Conservation (phyloP, 1,140 invertebrate genomes). For the Dreissena polymorpha region DNA sequence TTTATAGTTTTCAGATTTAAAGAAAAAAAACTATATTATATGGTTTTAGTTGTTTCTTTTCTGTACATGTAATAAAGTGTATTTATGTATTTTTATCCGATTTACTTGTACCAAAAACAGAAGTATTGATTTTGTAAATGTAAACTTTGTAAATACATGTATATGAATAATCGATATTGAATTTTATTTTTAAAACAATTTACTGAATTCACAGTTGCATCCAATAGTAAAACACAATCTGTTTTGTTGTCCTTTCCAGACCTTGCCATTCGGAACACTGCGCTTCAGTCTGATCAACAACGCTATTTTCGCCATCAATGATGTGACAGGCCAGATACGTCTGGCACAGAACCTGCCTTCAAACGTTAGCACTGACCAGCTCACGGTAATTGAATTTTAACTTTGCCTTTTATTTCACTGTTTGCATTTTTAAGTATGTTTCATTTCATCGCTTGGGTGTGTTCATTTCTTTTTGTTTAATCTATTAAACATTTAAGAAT, state of each 20-base stretch:
- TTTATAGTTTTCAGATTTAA: no score
- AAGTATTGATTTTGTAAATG: no score
- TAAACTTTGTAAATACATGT: no score
- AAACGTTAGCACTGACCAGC: not conserved
- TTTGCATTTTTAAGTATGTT: no score
- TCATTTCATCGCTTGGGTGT: not conserved
- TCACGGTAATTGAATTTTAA: constrained; percentile 10
- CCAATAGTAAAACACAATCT: not conserved
- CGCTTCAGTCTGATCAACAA: constrained; percentile 4
- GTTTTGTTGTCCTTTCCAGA: constrained; percentile 50
- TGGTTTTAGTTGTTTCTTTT: no score
- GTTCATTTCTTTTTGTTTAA: constrained; percentile 1
- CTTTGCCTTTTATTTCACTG: no score
- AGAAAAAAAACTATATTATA: no score
- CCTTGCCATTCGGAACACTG: constrained; percentile 42
- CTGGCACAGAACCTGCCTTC: constrained; percentile 13
- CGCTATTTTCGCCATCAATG: constrained; percentile 19
- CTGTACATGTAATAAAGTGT: no score
- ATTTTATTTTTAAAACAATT: no score
- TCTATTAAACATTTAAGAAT: not conserved
- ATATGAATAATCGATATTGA: no score
- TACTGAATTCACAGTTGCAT: not conserved
- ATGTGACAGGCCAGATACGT: constrained; percentile 6
- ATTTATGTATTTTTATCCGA: no score
- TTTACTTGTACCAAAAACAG: no score